A percentile compares a stretch with the other conserved stretches of the same genome.
Conservation (phyloP, 2,113 vertebrate genomes). For the Malurus alboscapulatus region DNA sequence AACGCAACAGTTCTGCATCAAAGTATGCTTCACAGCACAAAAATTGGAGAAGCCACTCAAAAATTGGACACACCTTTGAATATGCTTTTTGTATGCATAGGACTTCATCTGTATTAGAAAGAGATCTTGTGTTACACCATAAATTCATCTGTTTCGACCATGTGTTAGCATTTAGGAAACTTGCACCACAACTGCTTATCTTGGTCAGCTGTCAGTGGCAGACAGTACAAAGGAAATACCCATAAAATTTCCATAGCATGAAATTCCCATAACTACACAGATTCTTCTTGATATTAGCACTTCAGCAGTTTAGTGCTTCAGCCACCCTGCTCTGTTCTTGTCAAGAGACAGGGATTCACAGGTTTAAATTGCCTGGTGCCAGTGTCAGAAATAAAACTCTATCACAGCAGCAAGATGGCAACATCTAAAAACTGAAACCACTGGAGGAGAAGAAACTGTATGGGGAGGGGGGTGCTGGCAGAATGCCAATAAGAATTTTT, state of each 20-base stretch:
- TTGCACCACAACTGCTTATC: neutral
- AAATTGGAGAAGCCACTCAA: neutral
- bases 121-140: neutral
- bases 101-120: neutral
- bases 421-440: neutral
- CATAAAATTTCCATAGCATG: neutral
- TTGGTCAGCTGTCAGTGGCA: neutral
- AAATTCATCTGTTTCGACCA: neutral
- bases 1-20: neutral
- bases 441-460: neutral
- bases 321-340: neutral
- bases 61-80: neutral
- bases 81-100: fast-evolving
- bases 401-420: neutral
- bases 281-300: neutral
- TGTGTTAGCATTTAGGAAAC: neutral
- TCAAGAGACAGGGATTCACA: neutral
- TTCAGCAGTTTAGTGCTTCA: neutral
- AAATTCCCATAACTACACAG: neutral
- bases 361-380: neutral
- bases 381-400: neutral
- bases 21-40: neutral
- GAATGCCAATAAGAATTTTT: neutral
- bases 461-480: neutral
- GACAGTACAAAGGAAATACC: neutral